Evolutionary conservation across 2,888 invertebrate genomes (phyloP).

Genomic region (Malthinus flaveolus): DNA sequence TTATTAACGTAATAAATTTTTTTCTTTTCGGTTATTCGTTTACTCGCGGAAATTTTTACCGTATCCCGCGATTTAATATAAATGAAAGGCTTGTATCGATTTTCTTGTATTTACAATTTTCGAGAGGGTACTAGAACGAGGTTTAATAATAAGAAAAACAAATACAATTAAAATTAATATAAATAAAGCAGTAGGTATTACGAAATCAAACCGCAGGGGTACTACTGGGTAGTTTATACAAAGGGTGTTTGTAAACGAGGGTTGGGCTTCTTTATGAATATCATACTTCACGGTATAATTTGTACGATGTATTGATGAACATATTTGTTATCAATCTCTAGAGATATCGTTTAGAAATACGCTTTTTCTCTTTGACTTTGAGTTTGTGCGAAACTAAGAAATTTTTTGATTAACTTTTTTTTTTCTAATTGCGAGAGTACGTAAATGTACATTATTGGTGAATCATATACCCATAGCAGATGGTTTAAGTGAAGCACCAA

Average conservation of each 20-base stretch:
- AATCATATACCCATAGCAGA: constrained; percentile 40
- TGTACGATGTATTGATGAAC: constrained; percentile 45
- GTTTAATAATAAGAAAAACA: constrained; percentile 44
- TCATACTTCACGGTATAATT: constrained; percentile 48
- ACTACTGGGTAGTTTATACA: constrained; percentile 42
- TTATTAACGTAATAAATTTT: neutral
- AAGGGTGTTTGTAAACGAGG: constrained; percentile 36
- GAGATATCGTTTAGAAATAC: constrained; percentile 7
- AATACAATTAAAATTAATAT: constrained; percentile 52
- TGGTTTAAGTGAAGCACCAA: constrained; percentile 41
- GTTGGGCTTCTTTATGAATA: constrained; percentile 23
- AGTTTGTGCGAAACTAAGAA: neutral
- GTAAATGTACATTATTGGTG: constrained; percentile 47
- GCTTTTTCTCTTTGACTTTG: neutral
- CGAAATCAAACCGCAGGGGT: constrained; percentile 51
- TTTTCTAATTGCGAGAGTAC: constrained; percentile 31
- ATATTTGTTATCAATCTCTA: constrained; percentile 45
- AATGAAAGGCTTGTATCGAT: neutral
- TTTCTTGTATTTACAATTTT: neutral
- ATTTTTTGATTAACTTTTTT: neutral
- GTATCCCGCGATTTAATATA: neutral
- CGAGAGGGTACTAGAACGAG: neutral
- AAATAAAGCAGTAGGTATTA: constrained; percentile 46
- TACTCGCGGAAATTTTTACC: neutral
- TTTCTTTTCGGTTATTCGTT: neutral